Evolutionary conservation across 2,888 invertebrate genomes (phyloP).

Genomic region (Horisme vitalbata): DNA sequence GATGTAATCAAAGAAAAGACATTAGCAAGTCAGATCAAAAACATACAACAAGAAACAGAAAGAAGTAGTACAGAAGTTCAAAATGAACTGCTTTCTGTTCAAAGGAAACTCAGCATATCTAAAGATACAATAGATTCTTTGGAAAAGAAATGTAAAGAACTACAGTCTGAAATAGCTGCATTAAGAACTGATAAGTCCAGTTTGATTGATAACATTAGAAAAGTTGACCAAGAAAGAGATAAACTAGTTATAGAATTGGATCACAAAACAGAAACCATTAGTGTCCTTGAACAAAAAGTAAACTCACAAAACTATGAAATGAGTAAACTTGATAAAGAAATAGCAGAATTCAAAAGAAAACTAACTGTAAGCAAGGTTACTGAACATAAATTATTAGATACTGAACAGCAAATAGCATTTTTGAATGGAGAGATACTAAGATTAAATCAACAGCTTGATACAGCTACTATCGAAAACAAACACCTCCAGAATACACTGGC

Average conservation of each 20-base stretch:
- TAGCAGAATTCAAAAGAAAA: constrained; percentile 82
- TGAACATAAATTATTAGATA: constrained; percentile 75
- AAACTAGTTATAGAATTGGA: constrained; percentile 86
- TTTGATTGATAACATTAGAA: constrained; percentile 84
- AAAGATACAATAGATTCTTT: constrained; percentile 82
- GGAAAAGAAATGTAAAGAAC: constrained; percentile 82
- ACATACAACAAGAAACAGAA: constrained; percentile 90
- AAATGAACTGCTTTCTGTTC: constrained; percentile 84
- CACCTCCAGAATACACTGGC: constrained; percentile 89
- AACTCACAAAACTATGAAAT: constrained; percentile 83
- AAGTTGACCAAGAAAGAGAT: constrained; percentile 89
- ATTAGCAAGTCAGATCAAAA: constrained; percentile 81
- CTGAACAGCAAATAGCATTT: constrained; percentile 79
- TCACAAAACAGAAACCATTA: constrained; percentile 87
- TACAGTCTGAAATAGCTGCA: constrained; percentile 83
- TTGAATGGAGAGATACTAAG: constrained; percentile 84
- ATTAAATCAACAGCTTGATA: constrained; percentile 81
- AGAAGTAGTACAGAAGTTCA: constrained; percentile 87
- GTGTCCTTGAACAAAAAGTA: constrained; percentile 85
- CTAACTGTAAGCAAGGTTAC: constrained; percentile 64
- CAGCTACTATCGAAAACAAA: constrained; percentile 86
- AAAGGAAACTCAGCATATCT: constrained; percentile 84
- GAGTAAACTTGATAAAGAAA: constrained; percentile 76
- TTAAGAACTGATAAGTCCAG: constrained; percentile 85
- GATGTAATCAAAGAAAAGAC: constrained; percentile 78